Conservation (phyloP, 53 echinoderm and acorn worm genomes). For the Echinometra lucunter region DNA sequence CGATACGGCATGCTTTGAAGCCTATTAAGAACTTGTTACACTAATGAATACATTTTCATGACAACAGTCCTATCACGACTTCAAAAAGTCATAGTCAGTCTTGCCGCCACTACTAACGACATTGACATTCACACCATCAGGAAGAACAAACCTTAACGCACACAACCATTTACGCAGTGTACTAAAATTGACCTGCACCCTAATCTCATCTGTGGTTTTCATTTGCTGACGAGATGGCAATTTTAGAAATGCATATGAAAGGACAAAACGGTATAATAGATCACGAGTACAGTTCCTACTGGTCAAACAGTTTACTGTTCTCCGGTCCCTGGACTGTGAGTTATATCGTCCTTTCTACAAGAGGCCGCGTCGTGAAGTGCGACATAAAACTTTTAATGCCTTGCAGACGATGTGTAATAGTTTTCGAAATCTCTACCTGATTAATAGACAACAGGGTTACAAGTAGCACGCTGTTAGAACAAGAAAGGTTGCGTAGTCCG, state of each 20-base stretch:
- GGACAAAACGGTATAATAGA: too few relatives aligned
- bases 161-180: background rate
- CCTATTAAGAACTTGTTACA: background rate
- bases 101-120: background rate
- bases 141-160: background rate
- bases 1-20: background rate
- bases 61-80: background rate
- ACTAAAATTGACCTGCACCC: background rate
- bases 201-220: too few relatives aligned
- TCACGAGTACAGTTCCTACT: background rate
- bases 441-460: conserved; percentile 2
- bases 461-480: background rate
- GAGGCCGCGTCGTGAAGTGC: background rate
- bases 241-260: background rate
- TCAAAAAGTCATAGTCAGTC: background rate
- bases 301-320: background rate
- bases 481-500: background rate
- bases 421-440: background rate
- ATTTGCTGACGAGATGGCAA: background rate
- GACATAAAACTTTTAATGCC: background rate
- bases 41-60: background rate
- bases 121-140: background rate
- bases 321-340: background rate
- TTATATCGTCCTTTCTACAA: background rate
- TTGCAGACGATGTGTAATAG: background rate